Conservation (phyloP, 1,140 invertebrate genomes). For the Sarcophaga peregrina region DNA sequence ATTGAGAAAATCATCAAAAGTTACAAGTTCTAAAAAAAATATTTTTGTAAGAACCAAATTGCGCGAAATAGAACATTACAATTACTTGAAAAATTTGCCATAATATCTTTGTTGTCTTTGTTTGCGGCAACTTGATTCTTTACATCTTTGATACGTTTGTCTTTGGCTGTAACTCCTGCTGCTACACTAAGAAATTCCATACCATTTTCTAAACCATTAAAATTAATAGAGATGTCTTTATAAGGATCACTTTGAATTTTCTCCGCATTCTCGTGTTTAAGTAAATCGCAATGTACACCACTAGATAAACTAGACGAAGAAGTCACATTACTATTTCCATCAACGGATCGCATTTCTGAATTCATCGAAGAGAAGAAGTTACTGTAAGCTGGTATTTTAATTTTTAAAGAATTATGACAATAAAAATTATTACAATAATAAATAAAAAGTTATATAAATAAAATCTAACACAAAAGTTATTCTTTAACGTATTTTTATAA, state of each 20-base stretch:
- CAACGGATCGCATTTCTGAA: slow-evolving; percentile 56
- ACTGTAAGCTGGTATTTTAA: slow-evolving; percentile 53
- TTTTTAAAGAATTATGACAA: background rate
- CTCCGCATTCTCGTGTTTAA: slow-evolving; percentile 43
- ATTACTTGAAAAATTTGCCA: slow-evolving; percentile 53
- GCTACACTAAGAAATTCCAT: slow-evolving; percentile 75
- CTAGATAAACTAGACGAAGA: background rate
- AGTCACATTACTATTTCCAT: background rate
- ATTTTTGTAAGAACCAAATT: background rate
- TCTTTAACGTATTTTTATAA: background rate
- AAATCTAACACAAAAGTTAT: background rate
- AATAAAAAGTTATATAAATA: background rate
- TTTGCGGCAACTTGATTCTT: slow-evolving; percentile 70
- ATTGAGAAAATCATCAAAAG: slow-evolving; percentile 57
- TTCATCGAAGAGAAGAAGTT: slow-evolving; percentile 58
- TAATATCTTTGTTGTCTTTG: slow-evolving; percentile 60
- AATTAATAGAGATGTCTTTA: slow-evolving; percentile 43
- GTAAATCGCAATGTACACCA: slow-evolving; percentile 48
- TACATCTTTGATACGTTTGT: slow-evolving; percentile 83
- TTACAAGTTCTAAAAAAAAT: slow-evolving; percentile 53
- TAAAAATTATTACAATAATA: slow-evolving; percentile 14
- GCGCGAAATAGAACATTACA: background rate
- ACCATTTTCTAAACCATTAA: slow-evolving; percentile 50
- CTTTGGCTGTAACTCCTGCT: slow-evolving; percentile 84
- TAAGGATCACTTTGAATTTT: slow-evolving; percentile 40